Conservation (phyloP, 1,140 invertebrate genomes). For the Scaptomyza hsui region DNA sequence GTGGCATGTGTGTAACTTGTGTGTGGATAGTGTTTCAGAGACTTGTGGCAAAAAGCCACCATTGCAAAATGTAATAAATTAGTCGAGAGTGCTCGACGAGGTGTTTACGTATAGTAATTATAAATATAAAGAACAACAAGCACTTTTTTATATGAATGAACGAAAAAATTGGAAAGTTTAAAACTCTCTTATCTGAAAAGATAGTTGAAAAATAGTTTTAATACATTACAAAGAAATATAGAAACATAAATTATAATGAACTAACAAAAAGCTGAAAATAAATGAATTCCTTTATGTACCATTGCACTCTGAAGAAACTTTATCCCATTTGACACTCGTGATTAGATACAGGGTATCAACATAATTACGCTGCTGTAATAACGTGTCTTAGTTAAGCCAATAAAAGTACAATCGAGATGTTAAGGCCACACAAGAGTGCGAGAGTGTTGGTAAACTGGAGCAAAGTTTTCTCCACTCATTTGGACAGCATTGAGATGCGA, state of each 20-base stretch:
- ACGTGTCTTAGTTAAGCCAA: slow-evolving; percentile 8
- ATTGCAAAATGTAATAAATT: neutral
- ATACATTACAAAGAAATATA: no score
- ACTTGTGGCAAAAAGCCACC: neutral
- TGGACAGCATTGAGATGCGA: slow-evolving; percentile 4
- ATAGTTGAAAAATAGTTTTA: no score
- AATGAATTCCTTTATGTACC: no score
- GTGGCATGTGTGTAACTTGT: neutral
- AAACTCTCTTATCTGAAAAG: neutral
- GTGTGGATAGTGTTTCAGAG: slow-evolving; percentile 10
- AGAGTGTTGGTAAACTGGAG: neutral
- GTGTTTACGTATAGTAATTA: neutral
- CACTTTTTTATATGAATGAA: neutral
- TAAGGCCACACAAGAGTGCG: slow-evolving; percentile 1
- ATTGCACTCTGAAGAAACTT: no score
- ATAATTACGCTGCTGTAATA: slow-evolving; percentile 16
- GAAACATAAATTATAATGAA: no score
- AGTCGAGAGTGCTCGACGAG: neutral
- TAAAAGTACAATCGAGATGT: neutral
- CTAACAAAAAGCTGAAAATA: no score
- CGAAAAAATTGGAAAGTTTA: neutral
- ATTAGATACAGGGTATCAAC: slow-evolving; percentile 7
- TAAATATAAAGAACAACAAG: neutral
- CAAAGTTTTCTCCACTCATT: slow-evolving; percentile 10
- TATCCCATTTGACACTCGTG: neutral